Evolutionary conservation across 2,113 vertebrate species (phyloP).

Genomic region (Hemichromis elongatus): DNA sequence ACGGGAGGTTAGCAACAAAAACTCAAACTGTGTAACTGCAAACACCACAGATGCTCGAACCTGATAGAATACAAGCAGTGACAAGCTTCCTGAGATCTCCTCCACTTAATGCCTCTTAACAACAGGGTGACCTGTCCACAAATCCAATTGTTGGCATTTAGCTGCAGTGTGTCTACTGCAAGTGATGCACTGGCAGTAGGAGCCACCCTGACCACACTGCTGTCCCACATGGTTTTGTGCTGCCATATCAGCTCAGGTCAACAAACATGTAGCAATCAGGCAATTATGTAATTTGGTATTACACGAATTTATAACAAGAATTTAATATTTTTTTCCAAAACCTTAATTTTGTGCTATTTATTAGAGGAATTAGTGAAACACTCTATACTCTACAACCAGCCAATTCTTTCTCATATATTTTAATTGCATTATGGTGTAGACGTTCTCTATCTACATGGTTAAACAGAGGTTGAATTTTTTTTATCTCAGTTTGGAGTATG

Average conservation of each 20-base stretch:
- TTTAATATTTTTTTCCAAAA: fast-evolving
- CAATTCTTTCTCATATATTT: not conserved
- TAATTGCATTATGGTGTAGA: not conserved
- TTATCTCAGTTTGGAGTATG: not conserved
- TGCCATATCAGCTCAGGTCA: not conserved
- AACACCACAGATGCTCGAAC: not conserved
- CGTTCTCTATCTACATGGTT: not conserved
- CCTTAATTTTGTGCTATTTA: not conserved
- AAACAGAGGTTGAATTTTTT: not conserved
- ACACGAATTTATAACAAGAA: not conserved
- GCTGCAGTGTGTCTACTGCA: not conserved
- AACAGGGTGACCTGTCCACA: not conserved
- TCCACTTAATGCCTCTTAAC: not conserved
- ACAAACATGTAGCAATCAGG: not conserved
- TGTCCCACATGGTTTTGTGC: not conserved
- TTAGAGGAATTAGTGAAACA: not conserved
- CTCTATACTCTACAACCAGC: not conserved
- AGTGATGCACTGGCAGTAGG: not conserved
- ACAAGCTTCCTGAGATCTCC: not conserved
- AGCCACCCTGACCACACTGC: not conserved
- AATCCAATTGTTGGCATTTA: not conserved
- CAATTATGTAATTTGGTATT: not conserved
- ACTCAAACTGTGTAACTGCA: not conserved
- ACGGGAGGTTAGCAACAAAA: not conserved
- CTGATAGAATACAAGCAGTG: not conserved